phyloP scores from a whole-genome alignment of 2,888 invertebrate species.

The Euplagia quadripunctaria region DNA sequence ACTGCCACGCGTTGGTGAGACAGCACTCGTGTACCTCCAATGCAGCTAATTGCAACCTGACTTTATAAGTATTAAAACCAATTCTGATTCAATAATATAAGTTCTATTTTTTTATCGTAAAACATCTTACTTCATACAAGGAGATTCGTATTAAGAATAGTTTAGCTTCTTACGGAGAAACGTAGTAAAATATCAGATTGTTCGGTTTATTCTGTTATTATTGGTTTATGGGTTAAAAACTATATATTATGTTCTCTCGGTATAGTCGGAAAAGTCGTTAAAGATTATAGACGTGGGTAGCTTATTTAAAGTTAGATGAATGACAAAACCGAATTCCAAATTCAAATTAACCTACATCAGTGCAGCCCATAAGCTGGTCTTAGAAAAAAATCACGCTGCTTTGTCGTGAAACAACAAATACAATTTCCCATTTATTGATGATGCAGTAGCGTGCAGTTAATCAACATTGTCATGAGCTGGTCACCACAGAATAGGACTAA shows the following conservation, averaged over 20 bases:
- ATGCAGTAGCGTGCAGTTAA: not conserved
- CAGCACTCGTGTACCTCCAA: too few species aligned
- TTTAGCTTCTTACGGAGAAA: not conserved
- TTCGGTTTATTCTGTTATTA: not conserved
- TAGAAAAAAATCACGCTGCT: not conserved
- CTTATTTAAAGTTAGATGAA: too few species aligned
- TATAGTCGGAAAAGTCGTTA: too few species aligned
- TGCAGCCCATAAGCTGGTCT: not conserved
- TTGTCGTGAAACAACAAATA: not conserved
- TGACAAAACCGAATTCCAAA: not conserved
- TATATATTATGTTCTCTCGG: not conserved
- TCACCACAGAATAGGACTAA: not conserved
- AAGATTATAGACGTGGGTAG: too few species aligned
- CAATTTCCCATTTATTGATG: not conserved
- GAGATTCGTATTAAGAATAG: not conserved
- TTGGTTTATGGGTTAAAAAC: not conserved
- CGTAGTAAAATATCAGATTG: not conserved
- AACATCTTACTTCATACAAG: not conserved
- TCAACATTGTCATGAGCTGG: not conserved
- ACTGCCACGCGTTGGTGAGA: too few species aligned
- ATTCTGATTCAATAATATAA: too few species aligned
- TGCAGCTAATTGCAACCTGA: too few species aligned
- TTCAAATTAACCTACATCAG: not conserved
- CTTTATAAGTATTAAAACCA: too few species aligned
- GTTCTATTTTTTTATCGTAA: too few species aligned